Conservation (phyloP, 2,113 vertebrate species). For the Cebus imitator region DNA sequence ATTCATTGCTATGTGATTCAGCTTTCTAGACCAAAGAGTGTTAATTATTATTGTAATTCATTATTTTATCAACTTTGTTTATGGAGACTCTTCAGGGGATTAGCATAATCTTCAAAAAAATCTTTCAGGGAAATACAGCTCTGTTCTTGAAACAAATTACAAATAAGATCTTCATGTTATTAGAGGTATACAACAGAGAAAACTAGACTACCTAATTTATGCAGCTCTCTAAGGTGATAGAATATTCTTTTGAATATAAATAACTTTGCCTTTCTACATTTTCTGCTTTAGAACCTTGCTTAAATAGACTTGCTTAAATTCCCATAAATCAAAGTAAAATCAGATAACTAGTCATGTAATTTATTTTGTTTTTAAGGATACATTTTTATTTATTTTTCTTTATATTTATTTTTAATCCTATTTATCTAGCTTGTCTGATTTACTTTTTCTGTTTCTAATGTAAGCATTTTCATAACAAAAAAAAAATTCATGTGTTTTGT, state of each 20-base stretch:
- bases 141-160: slow-evolving; percentile 77
- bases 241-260: slow-evolving; percentile 66
- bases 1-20: background rate
- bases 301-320: background rate
- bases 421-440: background rate
- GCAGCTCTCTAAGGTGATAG: slow-evolving; percentile 30
- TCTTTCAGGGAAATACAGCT: slow-evolving; percentile 60
- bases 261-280: slow-evolving; percentile 11
- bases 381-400: background rate
- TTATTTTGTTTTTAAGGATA: background rate
- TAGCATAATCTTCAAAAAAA: slow-evolving; percentile 76
- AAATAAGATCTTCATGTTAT: slow-evolving; percentile 72
- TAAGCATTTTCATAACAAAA: slow-evolving; percentile 44
- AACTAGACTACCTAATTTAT: slow-evolving; percentile 45
- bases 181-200: slow-evolving; percentile 50
- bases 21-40: slow-evolving; percentile 26
- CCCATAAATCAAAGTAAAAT: background rate
- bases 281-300: background rate
- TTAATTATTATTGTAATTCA: slow-evolving; percentile 51
- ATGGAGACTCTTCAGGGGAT: slow-evolving; percentile 62
- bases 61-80: slow-evolving; percentile 76
- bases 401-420: background rate
- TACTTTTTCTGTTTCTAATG: slow-evolving; percentile 14
- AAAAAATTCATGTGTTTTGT: slow-evolving; percentile 68
- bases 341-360: background rate